Evolutionary conservation across 2,888 invertebrate genomes (phyloP), one percentile per base, ranked within the genome.

Genomic region (Zootermopsis nevadensis): DNA sequence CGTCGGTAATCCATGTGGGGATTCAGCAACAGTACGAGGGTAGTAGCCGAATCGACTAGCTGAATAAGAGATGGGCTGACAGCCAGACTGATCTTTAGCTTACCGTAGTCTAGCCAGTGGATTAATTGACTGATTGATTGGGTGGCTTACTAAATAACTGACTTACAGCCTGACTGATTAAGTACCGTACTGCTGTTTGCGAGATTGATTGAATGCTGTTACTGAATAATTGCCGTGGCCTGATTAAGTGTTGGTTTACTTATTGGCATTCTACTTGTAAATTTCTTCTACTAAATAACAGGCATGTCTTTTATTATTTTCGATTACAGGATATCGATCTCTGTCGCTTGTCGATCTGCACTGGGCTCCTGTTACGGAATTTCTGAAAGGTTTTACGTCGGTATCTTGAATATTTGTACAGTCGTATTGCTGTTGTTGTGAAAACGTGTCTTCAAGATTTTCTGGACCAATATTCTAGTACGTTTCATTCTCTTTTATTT

Each of bases 1-100:
- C 74, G 24, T 27, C 3, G 67, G n/a, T 33, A 35, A 66, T 60
- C 79, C 79, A 79, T 66, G 79, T 60, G 79, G 79, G 79, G 74
- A 74, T 74, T 74, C n/a, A 74, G 35, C n/a, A 10, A 6, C 69
- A 69, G 31, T 69, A 33, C 60, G 60, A 60, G n/a, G 60, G 2
- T 60, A 27, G n/a, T 60, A 60, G n/a, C 60, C 15, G 60, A 60
- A 69, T 33, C 33, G 69, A 6, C 69, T 69, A 38, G 38, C 74
- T 38, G 24, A n/a, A 19, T 60, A n/a, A n/a, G 24, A n/a, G 60
- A n/a, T n/a, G 24, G 74, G 24, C 74, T 74, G 38, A n/a, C 38
- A n/a, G 38, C 22, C 1, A 19, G 4, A n/a, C 42, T 74, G 74
- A 74, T 74, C 74, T 74, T 74, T 10, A 74, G 74, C 42, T 74